A percentile compares a stretch with the other conserved stretches of the same genome.
phyloP scores from a whole-genome alignment of 1,140 invertebrate genomes.

The Vanessa tameamea region DNA sequence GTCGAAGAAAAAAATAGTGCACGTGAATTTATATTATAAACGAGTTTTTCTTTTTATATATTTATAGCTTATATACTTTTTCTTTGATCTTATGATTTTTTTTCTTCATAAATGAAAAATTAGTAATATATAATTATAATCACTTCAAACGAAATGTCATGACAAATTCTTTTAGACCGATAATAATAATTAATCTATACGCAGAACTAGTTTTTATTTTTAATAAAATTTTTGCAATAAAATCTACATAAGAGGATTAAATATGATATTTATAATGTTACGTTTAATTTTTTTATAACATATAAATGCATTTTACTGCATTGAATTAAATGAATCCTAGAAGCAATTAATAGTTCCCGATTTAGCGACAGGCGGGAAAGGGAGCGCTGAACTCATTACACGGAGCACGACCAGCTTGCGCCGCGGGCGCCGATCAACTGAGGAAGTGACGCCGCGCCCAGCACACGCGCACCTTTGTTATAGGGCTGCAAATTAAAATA shows the following conservation, averaged over 20 bases:
- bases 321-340: not conserved
- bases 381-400: conserved; percentile 61
- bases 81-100: not conserved
- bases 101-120: no score
- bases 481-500: conserved; percentile 40
- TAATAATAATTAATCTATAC: no score
- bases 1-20: not conserved
- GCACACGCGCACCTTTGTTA: conserved; percentile 46
- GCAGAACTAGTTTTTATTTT: not conserved
- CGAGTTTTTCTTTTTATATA: not conserved
- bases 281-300: not conserved
- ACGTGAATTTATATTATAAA: not conserved
- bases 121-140: no score
- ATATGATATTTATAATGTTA: no score
- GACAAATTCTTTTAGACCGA: no score
- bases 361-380: conserved; percentile 38
- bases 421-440: conserved; percentile 56
- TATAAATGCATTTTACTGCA: not conserved
- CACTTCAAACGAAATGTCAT: no score
- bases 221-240: not conserved
- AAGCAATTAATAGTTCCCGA: conserved; percentile 45
- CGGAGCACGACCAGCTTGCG: conserved; percentile 61
- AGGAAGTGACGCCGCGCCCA: conserved; percentile 57
- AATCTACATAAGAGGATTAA: not conserved
- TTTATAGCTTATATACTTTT: not conserved